Conservation (phyloP, 23 tunicate genomes). For the Styela clava region DNA sequence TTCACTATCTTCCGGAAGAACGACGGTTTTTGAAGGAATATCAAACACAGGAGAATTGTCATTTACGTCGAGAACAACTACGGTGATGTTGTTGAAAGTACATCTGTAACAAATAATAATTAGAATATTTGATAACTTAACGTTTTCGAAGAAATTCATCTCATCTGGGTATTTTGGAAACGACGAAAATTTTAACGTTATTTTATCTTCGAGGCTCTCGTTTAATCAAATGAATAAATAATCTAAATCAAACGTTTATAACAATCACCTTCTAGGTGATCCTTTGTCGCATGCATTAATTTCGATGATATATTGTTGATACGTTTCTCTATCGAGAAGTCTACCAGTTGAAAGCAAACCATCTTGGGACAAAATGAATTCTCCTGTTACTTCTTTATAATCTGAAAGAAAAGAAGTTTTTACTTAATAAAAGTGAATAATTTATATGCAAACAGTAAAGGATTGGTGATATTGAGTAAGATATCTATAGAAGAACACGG, state of each 20-base stretch:
- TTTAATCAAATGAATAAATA: too few species aligned
- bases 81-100: conserved; percentile 24
- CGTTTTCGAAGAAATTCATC: too few species aligned
- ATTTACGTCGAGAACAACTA: conserved; percentile 59
- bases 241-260: too few species aligned
- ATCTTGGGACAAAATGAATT: background rate
- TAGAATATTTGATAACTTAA: too few species aligned
- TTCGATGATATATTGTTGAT: conserved; percentile 12
- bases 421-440: too few species aligned
- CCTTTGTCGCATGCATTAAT: conserved; percentile 26
- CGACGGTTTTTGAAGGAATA: conserved; percentile 24
- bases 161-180: too few species aligned
- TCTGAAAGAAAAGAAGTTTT: conserved; percentile 12
- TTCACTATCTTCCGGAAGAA: conserved; percentile 45
- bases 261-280: conserved; percentile 1
- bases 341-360: conserved; percentile 20
- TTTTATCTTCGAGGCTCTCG: too few species aligned
- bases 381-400: background rate
- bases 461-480: too few species aligned
- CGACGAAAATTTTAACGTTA: too few species aligned
- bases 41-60: conserved; percentile 61
- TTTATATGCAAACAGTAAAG: too few species aligned
- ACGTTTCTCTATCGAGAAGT: conserved; percentile 17
- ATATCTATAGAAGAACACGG: too few species aligned
- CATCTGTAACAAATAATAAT: conserved; percentile 46